Evolutionary conservation across 1,140 invertebrate species (phyloP), one percentile per base, ranked within the genome.

Genomic region (Druon quercuslanigerum): DNA sequence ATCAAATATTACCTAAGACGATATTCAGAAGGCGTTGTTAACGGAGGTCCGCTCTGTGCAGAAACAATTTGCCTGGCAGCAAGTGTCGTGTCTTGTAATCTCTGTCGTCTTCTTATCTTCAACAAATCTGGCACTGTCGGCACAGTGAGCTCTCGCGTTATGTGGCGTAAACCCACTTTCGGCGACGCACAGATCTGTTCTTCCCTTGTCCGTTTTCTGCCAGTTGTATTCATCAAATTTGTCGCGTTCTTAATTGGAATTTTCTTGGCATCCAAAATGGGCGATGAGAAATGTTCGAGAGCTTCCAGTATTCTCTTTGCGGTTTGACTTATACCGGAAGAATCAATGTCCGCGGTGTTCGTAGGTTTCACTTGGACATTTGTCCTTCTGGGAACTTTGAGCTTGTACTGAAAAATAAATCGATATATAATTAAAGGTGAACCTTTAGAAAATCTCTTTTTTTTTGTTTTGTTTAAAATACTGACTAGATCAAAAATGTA

Each of bases 231-330:
- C n/a, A 40, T 60, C 40, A n/a, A 70, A n/a, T 66, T 66, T 13
- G 80, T 75, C 6, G 73, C 66, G 25, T 82, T 85, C 71, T 83
- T 89, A 71, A 92, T 86, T n/a, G 94, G 94, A 85, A 95, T 95
- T 82, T 94, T 94, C 83, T 93, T 94, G 20, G 93, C 95, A 85
- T 96, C 95, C n/a, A 92, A 92, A 72, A 96, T 89, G 1, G 95
- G 94, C 3, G 95, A 95, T 0, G 95, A 94, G 85, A 95, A 96
- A 76, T 95, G 93, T 85, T 96, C 95, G 33, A 96, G 87, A 50
- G 96, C 91, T 79, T 95, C 93, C 75, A 96, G 89, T 75, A 96
- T 95, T 77, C 94, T 92, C 73, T 93, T 93, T 0, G 95, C 93
- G 3, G 95, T 94, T 75, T 92, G 92, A 75, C 94, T 93, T 86